Base-by-base conservation (phyloP, 2,113 vertebrate species). In the Fukomys damarensis region DNA sequence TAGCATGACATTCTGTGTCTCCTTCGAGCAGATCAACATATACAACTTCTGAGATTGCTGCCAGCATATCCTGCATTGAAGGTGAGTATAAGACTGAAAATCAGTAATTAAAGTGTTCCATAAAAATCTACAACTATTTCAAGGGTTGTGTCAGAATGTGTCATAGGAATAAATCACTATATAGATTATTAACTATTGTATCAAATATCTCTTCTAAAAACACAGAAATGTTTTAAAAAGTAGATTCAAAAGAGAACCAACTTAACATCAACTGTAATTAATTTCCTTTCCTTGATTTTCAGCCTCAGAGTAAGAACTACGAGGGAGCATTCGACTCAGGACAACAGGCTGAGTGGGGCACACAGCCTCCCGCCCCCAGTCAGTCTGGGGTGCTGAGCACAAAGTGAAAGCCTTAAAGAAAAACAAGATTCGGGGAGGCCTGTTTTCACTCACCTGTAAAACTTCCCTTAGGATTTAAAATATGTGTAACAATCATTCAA, bases 1-100 rank as follows among this genome's bases (percentile, higher is more conserved):
- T 99, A 77, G 99, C 98, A 10, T 99, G 98, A 49, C 99, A 99
- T 59, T 99, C 99, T 0, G 98, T 98, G 87, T 99, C 99, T 91
- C 99, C 99, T 49, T 99, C 99, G 74, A 99, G 94, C 97, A 99
- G 98, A 97, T 99, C 99, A 32, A 99, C 98, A 49, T 99, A 99
- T 12, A 99, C 99, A 91, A 99, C 99, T 28, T 99, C 98, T 41
- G 99, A 99, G 59, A 99, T 89, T 91, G 98, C 98, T 54, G 98
- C 97, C 97, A 99, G 96, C 24, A 98, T 97, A 54, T 99, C 99
- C 99, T 99, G 83, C 8, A 30, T 65, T 24, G 95, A 79, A 20
- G 30, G 43, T 10, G 79, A 46, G 22, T 3, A 76, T 3, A 35
- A 96, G 35, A 89, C 24, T 43, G 49, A 61, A 59, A 6, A 92